Percentiles rank a stretch among this genome's conserved stretches.
These are phyloP conservation scores for Druon quercuslanigerum DNA, from an alignment of 1,140 invertebrate species.

Conservation along the genomic window DNA sequence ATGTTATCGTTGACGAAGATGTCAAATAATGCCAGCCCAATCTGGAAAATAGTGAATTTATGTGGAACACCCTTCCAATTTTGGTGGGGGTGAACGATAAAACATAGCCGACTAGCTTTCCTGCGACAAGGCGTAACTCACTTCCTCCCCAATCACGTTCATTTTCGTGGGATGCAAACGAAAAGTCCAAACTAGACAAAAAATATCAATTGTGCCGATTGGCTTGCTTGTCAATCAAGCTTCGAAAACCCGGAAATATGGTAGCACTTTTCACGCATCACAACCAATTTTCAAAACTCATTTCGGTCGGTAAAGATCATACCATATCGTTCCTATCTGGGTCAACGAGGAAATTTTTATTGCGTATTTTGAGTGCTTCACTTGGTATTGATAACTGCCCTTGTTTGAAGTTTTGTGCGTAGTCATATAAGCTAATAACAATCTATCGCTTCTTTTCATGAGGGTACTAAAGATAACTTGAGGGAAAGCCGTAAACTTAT, in stretches of 20 bases:
- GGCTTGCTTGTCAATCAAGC: constrained; percentile 50
- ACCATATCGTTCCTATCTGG: constrained; percentile 41
- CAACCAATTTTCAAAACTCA: constrained; percentile 46
- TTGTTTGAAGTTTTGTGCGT: background rate
- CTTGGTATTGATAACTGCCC: constrained; percentile 21
- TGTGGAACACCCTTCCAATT: constrained; percentile 39
- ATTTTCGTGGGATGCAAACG: constrained; percentile 35
- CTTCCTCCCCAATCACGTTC: constrained; percentile 44
- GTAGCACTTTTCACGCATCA: constrained; percentile 27
- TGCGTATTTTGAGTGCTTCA: constrained; percentile 30
- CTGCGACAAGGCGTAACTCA: constrained; percentile 40
- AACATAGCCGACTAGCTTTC: constrained; percentile 34
- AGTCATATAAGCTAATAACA: too few species aligned
- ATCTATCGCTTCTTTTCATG: too few species aligned
- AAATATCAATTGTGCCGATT: constrained; percentile 47
- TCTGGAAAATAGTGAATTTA: background rate
- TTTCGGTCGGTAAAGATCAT: constrained; percentile 36
- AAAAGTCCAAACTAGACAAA: constrained; percentile 43
- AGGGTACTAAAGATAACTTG: too few species aligned
- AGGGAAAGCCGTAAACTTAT: too few species aligned
- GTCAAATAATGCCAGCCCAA: constrained; percentile 2
- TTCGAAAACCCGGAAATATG: constrained; percentile 48
- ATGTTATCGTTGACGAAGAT: too few species aligned
- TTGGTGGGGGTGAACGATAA: constrained; percentile 39
- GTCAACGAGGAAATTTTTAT: constrained; percentile 39